Evolutionary conservation across 2,888 invertebrate species (phyloP).

Genomic region (Caenorhabditis sp.): DNA sequence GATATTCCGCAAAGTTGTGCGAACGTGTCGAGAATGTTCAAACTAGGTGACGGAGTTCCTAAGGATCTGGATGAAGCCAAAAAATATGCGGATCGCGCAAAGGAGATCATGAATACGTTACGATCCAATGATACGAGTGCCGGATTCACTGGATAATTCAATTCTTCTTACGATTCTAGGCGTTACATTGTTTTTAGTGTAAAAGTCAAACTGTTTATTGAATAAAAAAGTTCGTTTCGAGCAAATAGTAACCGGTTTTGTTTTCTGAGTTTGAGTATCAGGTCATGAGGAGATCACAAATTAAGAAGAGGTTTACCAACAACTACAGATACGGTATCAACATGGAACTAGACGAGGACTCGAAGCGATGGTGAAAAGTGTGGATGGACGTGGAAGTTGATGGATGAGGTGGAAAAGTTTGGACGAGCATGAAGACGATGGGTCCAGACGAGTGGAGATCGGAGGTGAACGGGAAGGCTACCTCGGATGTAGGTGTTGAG

Average conservation of each 20-base stretch:
- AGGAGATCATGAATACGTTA: slow-evolving; percentile 73
- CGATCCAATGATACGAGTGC: slow-evolving; percentile 67
- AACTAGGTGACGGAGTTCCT: slow-evolving; percentile 80
- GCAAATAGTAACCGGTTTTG: slow-evolving; percentile 14
- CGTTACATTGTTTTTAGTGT: slow-evolving; percentile 7
- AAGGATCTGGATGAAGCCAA: slow-evolving; percentile 78
- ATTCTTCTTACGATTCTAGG: background rate
- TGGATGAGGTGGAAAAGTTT: slow-evolving; percentile 30
- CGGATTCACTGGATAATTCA: slow-evolving; percentile 72
- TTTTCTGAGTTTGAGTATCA: slow-evolving; percentile 48
- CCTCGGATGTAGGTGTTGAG: slow-evolving; percentile 56
- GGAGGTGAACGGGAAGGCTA: slow-evolving; percentile 53
- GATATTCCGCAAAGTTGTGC: slow-evolving; percentile 93
- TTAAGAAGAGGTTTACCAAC: slow-evolving; percentile 40
- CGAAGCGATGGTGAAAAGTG: slow-evolving; percentile 50
- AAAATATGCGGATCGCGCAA: slow-evolving; percentile 75
- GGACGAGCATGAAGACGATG: slow-evolving; percentile 46
- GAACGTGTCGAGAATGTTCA: slow-evolving; percentile 88
- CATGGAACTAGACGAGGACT: slow-evolving; percentile 30
- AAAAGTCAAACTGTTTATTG: slow-evolving; percentile 30
- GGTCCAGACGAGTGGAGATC: slow-evolving; percentile 41
- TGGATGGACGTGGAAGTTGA: slow-evolving; percentile 50
- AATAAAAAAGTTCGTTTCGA: background rate
- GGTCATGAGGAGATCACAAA: slow-evolving; percentile 28
- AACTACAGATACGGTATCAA: slow-evolving; percentile 37